phyloP scores from a whole-genome alignment of 2,113 vertebrate genomes.

The Larimichthys crocea region DNA sequence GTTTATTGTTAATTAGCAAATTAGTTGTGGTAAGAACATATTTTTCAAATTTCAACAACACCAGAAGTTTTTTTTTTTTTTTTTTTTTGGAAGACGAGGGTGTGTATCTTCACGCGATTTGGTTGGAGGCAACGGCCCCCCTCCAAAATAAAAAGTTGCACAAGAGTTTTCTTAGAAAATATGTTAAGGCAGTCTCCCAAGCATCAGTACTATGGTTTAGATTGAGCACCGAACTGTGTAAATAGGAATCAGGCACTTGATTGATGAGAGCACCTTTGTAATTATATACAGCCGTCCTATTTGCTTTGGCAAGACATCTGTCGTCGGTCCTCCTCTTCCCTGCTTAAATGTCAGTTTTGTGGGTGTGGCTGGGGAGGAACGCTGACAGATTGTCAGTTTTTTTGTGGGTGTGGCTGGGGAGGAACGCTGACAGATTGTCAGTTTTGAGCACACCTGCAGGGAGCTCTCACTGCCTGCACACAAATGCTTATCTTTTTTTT shows the following conservation, averaged over 20 bases:
- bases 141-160: conserved; percentile 25
- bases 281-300: conserved; percentile 74
- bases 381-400: conserved; percentile 78
- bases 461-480: conserved; percentile 49
- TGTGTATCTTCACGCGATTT: background rate
- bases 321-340: conserved; percentile 60
- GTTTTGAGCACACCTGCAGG: conserved; percentile 77
- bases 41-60: background rate
- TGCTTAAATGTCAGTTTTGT: conserved; percentile 69
- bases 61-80: background rate
- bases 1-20: conserved; percentile 2
- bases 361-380: conserved; percentile 65
- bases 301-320: conserved; percentile 81
- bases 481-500: conserved; percentile 42
- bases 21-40: background rate
- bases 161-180: conserved; percentile 30
- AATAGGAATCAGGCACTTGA: conserved; percentile 72
- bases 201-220: conserved; percentile 41
- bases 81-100: conserved; percentile 5
- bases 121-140: background rate
- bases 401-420: conserved; percentile 68
- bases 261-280: conserved; percentile 80
- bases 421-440: conserved; percentile 75
- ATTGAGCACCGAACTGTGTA: conserved; percentile 64
- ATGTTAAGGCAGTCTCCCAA: conserved; percentile 33